A percentile compares a stretch with the other conserved stretches of the same genome.
phyloP scores from a whole-genome alignment of 2,888 invertebrate genomes.

The Drosophila helvetica region DNA sequence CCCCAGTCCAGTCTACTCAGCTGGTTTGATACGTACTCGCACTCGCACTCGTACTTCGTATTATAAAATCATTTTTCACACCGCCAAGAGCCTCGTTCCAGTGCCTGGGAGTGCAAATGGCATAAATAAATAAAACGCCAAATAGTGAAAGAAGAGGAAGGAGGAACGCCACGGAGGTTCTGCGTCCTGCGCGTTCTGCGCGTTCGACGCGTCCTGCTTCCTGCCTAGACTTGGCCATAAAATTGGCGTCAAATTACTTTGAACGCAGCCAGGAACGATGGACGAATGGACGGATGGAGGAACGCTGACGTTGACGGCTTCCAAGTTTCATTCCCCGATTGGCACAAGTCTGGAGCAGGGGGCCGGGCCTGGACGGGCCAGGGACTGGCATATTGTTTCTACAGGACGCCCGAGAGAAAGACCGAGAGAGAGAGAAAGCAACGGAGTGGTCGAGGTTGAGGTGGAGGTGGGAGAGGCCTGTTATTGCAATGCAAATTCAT shows the following conservation, averaged over 20 bases:
- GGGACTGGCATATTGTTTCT: conserved; percentile 62
- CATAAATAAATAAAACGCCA: conserved; percentile 41
- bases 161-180: conserved; percentile 9
- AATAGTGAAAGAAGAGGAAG: conserved; percentile 6
- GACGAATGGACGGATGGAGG: conserved; percentile 4
- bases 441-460: neutral
- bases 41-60: conserved; percentile 32
- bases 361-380: too few relatives aligned
- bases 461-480: conserved; percentile 21
- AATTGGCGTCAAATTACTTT: conserved; percentile 75
- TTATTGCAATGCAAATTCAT: conserved; percentile 74
- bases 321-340: conserved; percentile 33
- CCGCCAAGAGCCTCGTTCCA: conserved; percentile 37
- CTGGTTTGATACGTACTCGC: conserved; percentile 58
- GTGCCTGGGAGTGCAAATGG: conserved; percentile 11
- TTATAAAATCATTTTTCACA: conserved; percentile 70
- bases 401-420: neutral
- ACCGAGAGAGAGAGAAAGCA: neutral
- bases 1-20: neutral
- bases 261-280: conserved; percentile 57
- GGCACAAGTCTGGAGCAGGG: conserved; percentile 29
- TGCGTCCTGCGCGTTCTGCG: neutral
- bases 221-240: conserved; percentile 53
- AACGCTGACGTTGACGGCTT: conserved; percentile 48
- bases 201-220: neutral